Evolutionary conservation across 2,113 vertebrate species (phyloP).

Genomic region (Heterochromis multidens): DNA sequence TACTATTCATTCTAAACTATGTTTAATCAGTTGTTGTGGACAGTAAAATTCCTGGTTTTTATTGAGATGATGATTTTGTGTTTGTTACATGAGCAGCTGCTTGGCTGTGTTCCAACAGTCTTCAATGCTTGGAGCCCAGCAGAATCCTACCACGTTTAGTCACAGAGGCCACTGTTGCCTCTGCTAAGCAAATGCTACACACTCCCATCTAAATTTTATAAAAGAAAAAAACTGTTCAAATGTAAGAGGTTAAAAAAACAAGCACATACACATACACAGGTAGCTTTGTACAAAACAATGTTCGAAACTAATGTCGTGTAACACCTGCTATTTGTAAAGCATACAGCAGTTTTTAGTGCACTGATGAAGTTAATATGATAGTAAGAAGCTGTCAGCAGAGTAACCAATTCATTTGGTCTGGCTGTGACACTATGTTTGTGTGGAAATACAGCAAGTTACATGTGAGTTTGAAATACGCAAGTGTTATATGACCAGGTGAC

Average conservation of each 20-base stretch:
- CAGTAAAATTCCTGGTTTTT: not conserved
- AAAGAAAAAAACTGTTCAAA: not conserved
- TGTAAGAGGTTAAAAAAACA: not conserved
- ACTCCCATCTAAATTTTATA: constrained; percentile 27
- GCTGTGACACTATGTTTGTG: not conserved
- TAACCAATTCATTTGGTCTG: not conserved
- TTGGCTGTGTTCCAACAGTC: not conserved
- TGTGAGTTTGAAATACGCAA: not conserved
- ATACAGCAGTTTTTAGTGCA: not conserved
- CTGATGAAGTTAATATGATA: not conserved
- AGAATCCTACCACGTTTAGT: not conserved
- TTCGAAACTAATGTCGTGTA: not conserved
- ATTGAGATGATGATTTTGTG: not conserved
- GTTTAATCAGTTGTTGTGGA: not conserved
- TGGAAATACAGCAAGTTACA: not conserved
- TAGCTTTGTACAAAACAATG: not conserved
- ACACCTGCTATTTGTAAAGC: not conserved
- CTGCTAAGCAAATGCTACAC: not conserved
- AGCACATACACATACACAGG: not conserved
- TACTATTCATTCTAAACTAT: not conserved
- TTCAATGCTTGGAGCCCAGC: not conserved
- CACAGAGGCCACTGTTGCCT: not conserved
- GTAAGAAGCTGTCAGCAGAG: not conserved
- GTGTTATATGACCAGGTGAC: constrained; percentile 8
- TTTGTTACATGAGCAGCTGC: not conserved